Percentiles rank a stretch among this genome's conserved stretches.
These are phyloP conservation scores for Kryptolebias ocellatus DNA, from an alignment of 2,797 vertebrate species.

Conservation along the genomic window DNA sequence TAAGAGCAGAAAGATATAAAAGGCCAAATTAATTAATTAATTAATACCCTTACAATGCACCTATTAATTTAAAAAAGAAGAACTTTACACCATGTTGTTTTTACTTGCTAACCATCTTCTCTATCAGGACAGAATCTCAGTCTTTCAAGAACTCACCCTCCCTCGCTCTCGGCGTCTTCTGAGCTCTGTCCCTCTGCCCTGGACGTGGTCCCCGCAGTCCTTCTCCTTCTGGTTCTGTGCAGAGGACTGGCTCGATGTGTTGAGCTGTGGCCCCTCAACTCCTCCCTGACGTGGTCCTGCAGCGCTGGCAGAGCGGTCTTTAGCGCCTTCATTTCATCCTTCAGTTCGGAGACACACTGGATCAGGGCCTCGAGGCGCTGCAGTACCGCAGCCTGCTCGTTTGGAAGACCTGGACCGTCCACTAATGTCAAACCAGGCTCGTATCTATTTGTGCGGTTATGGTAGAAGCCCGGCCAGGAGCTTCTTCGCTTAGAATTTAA, in stretches of 20 bases:
- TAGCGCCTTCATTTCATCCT: slow-evolving; percentile 89
- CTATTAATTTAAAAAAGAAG: too few relatives aligned
- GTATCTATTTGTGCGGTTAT: slow-evolving; percentile 38
- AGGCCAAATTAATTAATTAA: too few relatives aligned
- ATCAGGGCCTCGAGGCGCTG: slow-evolving; percentile 89
- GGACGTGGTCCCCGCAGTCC: slow-evolving; percentile 46
- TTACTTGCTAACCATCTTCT: too few relatives aligned
- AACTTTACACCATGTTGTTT: too few relatives aligned
- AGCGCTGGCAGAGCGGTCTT: slow-evolving; percentile 88
- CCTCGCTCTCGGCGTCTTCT: slow-evolving; percentile 85
- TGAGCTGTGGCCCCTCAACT: slow-evolving; percentile 75
- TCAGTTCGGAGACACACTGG: slow-evolving; percentile 89
- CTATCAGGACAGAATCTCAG: not conserved
- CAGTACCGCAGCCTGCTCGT: slow-evolving; percentile 87
- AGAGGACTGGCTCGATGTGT: slow-evolving; percentile 76
- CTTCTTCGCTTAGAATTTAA: slow-evolving; percentile 48
- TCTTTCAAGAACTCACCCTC: slow-evolving; percentile 76
- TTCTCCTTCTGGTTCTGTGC: slow-evolving; percentile 85
- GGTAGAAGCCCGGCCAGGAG: slow-evolving; percentile 28
- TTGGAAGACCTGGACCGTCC: slow-evolving; percentile 67
- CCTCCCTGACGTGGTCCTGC: slow-evolving; percentile 87
- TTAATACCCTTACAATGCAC: too few relatives aligned
- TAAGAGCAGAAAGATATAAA: too few relatives aligned
- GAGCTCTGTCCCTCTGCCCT: slow-evolving; percentile 74
- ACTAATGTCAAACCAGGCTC: slow-evolving; percentile 47